Evolutionary conservation across 2,888 invertebrate genomes (phyloP), one percentile per base, ranked within the genome.

Genomic region (Notodonta dromedarius): DNA sequence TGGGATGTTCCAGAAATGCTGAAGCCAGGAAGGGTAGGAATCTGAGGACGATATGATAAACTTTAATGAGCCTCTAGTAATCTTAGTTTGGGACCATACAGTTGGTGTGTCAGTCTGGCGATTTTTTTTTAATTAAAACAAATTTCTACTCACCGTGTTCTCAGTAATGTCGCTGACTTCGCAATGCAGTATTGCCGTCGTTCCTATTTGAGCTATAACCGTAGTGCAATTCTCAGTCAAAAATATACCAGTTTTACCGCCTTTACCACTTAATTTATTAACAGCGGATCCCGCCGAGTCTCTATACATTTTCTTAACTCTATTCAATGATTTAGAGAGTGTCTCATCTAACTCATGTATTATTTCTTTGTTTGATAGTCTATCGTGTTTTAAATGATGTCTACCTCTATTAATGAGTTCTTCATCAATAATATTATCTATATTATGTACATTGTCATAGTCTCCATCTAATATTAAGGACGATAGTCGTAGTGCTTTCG

Each of bases 131-230:
- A 2, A 24, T 24, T 42, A 12, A 4, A 11, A 11, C 42, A 42
- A 9, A 42, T 42, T 11, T 56, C 14, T 4, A 87, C 94, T 94
- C 83, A 95, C 95, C 88, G 95, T 95, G 73, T 95, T 95, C 79
- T 95, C 94, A 50, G 94, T 95, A 57, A 95, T 94, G 75, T 95
- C 95, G 72, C 94, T 94, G 80, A 95, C 95, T 93, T 95, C 95
- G 82, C 95, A 95, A 77, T 95, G 95, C 60, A 95, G 80, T 71
- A 94, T 88, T 40, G 95, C 95, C 13, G 95, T 95, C 9, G 95
- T 95, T 59, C 95, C 95, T 75, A 94, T 94, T 86, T 95, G 95
- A 63, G 95, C 95, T 84, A 94, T 89, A 70, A 95, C 94, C 66
- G 94, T 93, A n/a, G 95, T 95, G 86, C 94, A 94, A 83, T 95